A percentile compares a stretch with the other conserved stretches of the same genome.
phyloP scores from a whole-genome alignment of 2,797 vertebrate species.

The Muraenolepis orangiensis region DNA sequence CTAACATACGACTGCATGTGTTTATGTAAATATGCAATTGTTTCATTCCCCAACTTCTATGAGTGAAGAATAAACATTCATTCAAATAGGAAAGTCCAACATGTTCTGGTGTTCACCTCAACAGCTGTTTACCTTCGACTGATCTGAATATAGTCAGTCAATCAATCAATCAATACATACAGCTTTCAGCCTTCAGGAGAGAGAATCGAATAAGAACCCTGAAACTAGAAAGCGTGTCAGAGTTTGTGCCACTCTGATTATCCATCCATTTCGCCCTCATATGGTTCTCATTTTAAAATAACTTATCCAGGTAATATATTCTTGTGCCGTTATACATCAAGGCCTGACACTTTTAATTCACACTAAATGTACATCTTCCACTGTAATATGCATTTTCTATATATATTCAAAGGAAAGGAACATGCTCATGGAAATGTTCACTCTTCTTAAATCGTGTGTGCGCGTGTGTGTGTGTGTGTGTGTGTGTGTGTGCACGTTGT shows the following conservation, averaged over 20 bases:
- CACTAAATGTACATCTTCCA: neutral
- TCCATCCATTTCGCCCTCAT: conserved; percentile 47
- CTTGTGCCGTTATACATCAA: neutral
- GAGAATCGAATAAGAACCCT: conserved; percentile 18
- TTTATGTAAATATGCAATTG: neutral
- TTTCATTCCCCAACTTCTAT: neutral
- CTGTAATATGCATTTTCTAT: neutral
- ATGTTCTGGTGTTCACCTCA: neutral
- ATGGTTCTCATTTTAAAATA: conserved; percentile 42
- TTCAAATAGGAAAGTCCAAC: neutral
- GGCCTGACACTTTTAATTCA: neutral
- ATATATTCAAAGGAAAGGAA: neutral
- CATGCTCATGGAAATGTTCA: neutral
- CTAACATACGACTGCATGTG: neutral
- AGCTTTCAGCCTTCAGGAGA: conserved; percentile 20
- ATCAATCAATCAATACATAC: conserved; percentile 29
- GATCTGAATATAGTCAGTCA: conserved; percentile 13
- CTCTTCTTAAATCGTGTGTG: neutral
- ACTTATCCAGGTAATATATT: conserved; percentile 18
- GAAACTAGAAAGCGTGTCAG: conserved; percentile 19
- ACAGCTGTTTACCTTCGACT: neutral
- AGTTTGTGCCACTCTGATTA: conserved; percentile 21
- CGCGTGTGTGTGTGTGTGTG: neutral
- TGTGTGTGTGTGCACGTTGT: too few species aligned
- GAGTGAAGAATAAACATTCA: neutral